Base-by-base conservation (phyloP, 2,113 vertebrate genomes). In the Oophaga pumilio region DNA sequence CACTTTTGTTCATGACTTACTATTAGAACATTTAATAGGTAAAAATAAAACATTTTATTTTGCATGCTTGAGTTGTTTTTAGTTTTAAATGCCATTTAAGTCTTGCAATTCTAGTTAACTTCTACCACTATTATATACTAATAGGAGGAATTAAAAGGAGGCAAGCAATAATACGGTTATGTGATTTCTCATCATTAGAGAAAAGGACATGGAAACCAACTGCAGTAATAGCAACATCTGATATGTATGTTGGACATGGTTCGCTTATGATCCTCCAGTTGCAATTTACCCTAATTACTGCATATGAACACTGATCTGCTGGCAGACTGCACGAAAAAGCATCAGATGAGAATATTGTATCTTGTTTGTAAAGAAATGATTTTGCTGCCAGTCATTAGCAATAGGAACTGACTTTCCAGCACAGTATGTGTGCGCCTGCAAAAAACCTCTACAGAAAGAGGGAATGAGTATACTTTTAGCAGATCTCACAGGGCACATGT, bases 271-370 rank as follows among this genome's bases (percentile, higher is more conserved):
- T 74, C 33, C 33, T 74, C 33, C 71, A 11, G 71, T 50, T 22
- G 71, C 50, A 49, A 74, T 74, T 74, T 74, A 74, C 71, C 18
- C 18, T 50, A 43, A 74, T 74, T 49, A 74, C 43, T 49, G 71
- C 18, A 49, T 33, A 49, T 20, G 9, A 74, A 50, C 28, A 73
- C 69, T 22, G 33, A 49, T 50, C 18, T 22, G 17, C 71, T 74
- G 71, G 71, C 71, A 49, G 71, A 74, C 71, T 8, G 18, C 43
- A 50, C 22, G 43, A 74, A 74, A 74, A 74, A 17, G 18, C 71
- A 74, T 74, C 50, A 12, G 71, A 49, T 50, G 71, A 50, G 71
- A 74, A 49, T 74, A 74, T 50, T 74, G 71, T 74, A 74, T 74
- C 43, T 22, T 74, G 43, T 74, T 74, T 49, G 71, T 50, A 1